Conservation (phyloP, 2,113 vertebrate genomes). For the Arvicanthis niloticus region DNA sequence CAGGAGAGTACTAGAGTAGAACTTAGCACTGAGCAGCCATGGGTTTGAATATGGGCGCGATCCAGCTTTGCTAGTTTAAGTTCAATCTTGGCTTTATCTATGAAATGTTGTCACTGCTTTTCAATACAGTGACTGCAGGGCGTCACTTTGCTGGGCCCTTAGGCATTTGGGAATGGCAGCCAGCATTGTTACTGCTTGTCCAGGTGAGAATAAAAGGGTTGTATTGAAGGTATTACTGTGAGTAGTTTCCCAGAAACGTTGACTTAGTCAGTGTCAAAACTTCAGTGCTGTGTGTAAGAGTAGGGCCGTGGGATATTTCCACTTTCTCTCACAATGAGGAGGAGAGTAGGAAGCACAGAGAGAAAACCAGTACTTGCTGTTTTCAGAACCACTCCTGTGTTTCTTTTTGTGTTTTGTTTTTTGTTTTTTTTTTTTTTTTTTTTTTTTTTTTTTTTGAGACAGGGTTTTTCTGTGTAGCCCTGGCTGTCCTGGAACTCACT, state of each 20-base stretch:
- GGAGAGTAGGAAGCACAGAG: neutral
- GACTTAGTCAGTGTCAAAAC: neutral
- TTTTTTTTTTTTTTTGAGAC: no score
- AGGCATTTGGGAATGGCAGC: neutral
- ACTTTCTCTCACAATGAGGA: constrained; percentile 22
- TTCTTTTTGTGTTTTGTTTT: neutral
- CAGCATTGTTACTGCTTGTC: neutral
- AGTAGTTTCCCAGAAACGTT: constrained; percentile 43
- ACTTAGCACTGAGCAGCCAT: neutral
- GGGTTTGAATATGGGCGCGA: neutral
- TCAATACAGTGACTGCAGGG: neutral
- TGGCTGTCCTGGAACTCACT: no score
- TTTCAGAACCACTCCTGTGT: neutral
- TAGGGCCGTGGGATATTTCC: constrained; percentile 33
- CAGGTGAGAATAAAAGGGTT: neutral
- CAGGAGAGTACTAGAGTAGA: neutral
- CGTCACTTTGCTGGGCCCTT: neutral
- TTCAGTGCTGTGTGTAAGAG: neutral
- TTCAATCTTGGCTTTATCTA: constrained; percentile 13
- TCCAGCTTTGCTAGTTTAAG: constrained; percentile 23
- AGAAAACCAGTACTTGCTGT: neutral
- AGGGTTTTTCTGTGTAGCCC: no score
- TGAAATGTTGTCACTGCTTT: neutral
- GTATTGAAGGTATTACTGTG: neutral
- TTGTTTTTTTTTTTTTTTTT: no score